Evolutionary conservation across 2,113 vertebrate species (phyloP).

Genomic region (Catharus bicknelli): DNA sequence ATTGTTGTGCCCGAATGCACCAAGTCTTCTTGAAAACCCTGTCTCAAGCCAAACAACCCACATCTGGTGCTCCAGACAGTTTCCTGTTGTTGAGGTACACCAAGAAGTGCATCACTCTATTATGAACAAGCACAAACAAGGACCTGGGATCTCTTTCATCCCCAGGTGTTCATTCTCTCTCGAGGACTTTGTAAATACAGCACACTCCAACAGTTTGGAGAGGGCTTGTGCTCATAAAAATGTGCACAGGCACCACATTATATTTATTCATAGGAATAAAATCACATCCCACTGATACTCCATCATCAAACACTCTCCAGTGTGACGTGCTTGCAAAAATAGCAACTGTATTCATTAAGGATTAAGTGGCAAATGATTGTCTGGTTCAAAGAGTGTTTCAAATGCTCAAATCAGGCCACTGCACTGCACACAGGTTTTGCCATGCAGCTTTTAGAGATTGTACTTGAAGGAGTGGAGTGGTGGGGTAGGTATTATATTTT

Average conservation of each 20-base stretch:
- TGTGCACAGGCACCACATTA: background rate
- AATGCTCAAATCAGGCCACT: background rate
- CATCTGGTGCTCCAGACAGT: background rate
- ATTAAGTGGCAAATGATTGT: background rate
- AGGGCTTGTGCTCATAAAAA: background rate
- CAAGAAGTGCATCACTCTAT: background rate
- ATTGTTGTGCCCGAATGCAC: background rate
- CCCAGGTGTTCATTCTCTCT: background rate
- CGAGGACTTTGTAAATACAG: background rate
- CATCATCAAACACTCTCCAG: background rate
- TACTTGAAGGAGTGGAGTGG: background rate
- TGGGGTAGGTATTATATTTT: background rate
- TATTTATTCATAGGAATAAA: slow-evolving; percentile 15
- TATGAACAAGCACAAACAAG: background rate
- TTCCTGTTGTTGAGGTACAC: background rate
- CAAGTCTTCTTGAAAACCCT: background rate
- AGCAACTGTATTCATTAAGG: background rate
- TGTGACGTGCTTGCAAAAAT: background rate
- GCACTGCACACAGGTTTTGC: background rate
- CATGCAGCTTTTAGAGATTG: background rate
- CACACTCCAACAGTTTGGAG: background rate
- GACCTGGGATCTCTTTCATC: background rate
- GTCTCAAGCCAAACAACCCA: background rate
- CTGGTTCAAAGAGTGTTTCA: background rate
- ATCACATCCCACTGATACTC: background rate